Conservation (phyloP, 2,888 invertebrate species). For the Athalia cordata region DNA sequence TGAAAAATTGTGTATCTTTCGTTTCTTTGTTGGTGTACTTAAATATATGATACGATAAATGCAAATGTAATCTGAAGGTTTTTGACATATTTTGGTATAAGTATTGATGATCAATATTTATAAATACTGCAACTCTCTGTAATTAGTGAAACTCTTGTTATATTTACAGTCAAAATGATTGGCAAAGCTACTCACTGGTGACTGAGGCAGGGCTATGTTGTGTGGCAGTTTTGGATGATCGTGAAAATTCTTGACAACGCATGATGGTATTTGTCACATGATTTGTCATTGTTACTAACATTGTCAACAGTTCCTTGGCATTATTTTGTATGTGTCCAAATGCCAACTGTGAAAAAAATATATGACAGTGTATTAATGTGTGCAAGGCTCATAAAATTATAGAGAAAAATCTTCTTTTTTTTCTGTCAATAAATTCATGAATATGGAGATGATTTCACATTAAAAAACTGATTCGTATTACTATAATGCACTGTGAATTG, state of each 20-base stretch:
- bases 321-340: slow-evolving; percentile 59
- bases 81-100: too few species aligned
- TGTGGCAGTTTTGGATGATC: slow-evolving; percentile 43
- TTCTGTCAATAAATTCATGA: not conserved
- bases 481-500: not conserved
- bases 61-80: not conserved
- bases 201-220: slow-evolving; percentile 32
- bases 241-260: slow-evolving; percentile 61
- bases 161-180: slow-evolving; percentile 8
- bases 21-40: not conserved
- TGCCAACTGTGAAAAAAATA: slow-evolving; percentile 56
- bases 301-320: slow-evolving; percentile 62
- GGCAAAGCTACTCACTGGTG: slow-evolving; percentile 34
- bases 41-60: not conserved
- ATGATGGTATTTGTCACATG: slow-evolving; percentile 63
- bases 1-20: slow-evolving; percentile 41
- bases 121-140: not conserved
- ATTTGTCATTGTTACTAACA: slow-evolving; percentile 61
- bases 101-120: not conserved
- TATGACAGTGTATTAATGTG: not conserved
- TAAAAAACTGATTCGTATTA: not conserved
- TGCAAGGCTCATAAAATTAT: not conserved
- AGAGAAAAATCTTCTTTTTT: not conserved
- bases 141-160: slow-evolving; percentile 1
- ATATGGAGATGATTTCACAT: not conserved